Conservation (phyloP, 2,797 vertebrate genomes). For the Pseudochirops cupreus region DNA sequence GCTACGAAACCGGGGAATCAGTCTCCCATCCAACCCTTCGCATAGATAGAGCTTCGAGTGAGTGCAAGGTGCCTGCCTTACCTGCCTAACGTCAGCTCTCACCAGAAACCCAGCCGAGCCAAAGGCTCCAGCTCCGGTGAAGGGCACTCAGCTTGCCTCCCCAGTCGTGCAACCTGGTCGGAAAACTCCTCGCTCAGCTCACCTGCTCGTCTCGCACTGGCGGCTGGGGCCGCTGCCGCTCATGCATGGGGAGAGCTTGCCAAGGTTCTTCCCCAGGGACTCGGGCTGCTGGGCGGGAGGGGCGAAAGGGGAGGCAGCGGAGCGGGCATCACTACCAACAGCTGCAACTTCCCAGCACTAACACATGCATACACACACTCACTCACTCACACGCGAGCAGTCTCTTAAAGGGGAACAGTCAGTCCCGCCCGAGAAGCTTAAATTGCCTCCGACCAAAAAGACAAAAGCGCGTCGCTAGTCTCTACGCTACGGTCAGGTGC, state of each 20-base stretch:
- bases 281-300: background rate
- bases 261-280: background rate
- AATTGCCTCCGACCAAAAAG: background rate
- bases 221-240: background rate
- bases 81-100: background rate
- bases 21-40: no score
- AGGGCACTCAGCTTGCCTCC: background rate
- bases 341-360: constrained; percentile 33
- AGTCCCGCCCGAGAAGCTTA: constrained; percentile 14
- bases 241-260: background rate
- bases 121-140: background rate
- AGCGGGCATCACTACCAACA: background rate
- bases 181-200: constrained; percentile 23
- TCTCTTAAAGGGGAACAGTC: constrained; percentile 64
- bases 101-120: background rate
- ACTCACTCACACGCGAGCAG: constrained; percentile 11
- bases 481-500: background rate
- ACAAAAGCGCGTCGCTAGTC: rapidly evolving
- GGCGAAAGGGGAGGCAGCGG: background rate
- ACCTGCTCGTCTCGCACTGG: constrained; percentile 30
- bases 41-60: background rate
- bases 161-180: background rate
- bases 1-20: no score
- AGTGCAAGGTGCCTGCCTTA: background rate
- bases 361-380: background rate